These are phyloP conservation scores for Brachionus plicatilis DNA, from an alignment of 1,140 invertebrate genomes.

Conservation along the genomic window DNA sequence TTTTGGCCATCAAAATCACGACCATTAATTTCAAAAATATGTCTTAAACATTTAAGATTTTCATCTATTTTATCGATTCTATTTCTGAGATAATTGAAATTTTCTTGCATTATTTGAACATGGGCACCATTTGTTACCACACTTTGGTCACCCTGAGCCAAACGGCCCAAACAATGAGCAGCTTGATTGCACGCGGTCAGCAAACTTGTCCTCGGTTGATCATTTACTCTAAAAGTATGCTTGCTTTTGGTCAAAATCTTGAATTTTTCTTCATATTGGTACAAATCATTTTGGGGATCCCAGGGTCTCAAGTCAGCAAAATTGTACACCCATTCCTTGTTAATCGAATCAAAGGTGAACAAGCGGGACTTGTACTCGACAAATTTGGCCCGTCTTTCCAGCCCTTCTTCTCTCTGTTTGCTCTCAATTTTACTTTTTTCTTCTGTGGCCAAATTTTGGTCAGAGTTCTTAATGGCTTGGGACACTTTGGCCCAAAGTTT, in stretches of 20 bases:
- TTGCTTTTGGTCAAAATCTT: constrained; percentile 67
- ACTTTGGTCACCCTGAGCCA: background rate
- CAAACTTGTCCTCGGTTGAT: background rate
- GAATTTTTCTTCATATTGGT: constrained; percentile 71
- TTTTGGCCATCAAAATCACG: background rate
- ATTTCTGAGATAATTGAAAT: background rate
- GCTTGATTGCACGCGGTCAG: background rate
- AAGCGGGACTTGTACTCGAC: constrained; percentile 66
- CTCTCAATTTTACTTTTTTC: constrained; percentile 83
- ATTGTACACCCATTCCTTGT: constrained; percentile 70
- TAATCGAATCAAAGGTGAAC: constrained; percentile 66
- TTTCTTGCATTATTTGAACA: background rate
- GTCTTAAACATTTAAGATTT: background rate
- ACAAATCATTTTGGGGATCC: constrained; percentile 73
- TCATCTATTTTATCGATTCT: background rate
- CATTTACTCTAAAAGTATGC: constrained; percentile 63
- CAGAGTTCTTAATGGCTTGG: constrained; percentile 69
- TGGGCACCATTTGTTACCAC: background rate
- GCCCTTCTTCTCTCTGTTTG: constrained; percentile 67
- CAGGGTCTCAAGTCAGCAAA: constrained; percentile 66
- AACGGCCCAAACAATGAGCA: background rate
- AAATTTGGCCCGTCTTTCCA: constrained; percentile 63
- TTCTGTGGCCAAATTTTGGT: constrained; percentile 75
- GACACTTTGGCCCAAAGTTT: constrained; percentile 76
- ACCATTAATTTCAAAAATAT: background rate